These are phyloP conservation scores for Palaemon carinicauda DNA, from an alignment of 1,140 invertebrate species.

Conservation along the genomic window DNA sequence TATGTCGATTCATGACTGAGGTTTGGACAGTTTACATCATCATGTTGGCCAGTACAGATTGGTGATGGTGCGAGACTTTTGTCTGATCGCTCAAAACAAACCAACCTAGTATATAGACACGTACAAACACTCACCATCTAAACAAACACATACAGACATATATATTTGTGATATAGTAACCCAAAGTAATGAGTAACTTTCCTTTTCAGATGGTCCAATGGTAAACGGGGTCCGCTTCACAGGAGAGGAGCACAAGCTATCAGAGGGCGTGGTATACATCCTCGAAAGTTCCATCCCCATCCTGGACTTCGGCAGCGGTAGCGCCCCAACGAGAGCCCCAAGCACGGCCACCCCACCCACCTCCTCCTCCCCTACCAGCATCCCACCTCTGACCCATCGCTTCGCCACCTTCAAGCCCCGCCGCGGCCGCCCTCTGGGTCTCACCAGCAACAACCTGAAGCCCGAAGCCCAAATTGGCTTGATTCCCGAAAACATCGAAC, in stretches of 20 bases:
- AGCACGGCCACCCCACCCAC: neutral
- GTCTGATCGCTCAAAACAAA: too few relatives aligned
- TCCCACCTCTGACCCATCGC: neutral
- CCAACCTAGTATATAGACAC: too few relatives aligned
- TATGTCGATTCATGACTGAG: too few relatives aligned
- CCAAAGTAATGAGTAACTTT: neutral
- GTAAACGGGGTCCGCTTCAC: constrained; percentile 44
- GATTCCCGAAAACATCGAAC: neutral
- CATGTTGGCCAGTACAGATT: too few relatives aligned
- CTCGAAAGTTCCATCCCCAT: constrained; percentile 28
- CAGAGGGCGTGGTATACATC: constrained; percentile 39
- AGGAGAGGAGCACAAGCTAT: constrained; percentile 35
- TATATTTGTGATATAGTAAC: too few relatives aligned
- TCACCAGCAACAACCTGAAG: neutral
- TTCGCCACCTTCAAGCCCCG: constrained; percentile 50
- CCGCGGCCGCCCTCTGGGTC: neutral
- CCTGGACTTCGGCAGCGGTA: too few relatives aligned
- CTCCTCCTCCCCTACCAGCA: neutral
- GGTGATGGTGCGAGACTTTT: too few relatives aligned
- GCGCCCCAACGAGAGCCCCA: neutral
- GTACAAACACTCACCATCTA: too few relatives aligned
- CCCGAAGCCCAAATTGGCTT: neutral
- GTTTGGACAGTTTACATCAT: too few relatives aligned
- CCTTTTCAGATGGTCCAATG: neutral
- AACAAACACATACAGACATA: too few relatives aligned